phyloP scores from a whole-genome alignment of 2,113 vertebrate species.

The Bufo gargarizans region DNA sequence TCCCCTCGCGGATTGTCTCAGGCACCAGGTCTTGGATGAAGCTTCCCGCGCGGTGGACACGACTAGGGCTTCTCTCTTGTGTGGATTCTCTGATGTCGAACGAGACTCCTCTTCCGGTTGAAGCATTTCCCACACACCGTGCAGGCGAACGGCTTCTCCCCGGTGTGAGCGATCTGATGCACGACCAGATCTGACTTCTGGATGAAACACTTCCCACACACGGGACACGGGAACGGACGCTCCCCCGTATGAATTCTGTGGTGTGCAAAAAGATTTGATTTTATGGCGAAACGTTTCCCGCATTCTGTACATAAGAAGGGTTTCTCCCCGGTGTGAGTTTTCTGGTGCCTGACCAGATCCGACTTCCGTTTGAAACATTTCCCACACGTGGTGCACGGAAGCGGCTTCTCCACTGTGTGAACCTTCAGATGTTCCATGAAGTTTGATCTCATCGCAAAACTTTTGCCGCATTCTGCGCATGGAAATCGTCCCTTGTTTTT shows the following conservation, averaged over 20 bases:
- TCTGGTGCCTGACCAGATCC: neutral
- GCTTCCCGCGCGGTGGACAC: neutral
- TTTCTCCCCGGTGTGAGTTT: constrained; percentile 12
- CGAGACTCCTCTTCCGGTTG: neutral
- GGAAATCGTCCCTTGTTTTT: neutral
- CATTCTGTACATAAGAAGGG: neutral
- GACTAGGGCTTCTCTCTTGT: neutral
- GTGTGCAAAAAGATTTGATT: neutral
- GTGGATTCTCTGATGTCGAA: constrained; percentile 5
- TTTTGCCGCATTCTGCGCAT: neutral
- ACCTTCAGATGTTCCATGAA: constrained; percentile 7
- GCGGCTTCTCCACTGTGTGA: neutral
- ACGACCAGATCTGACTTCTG: constrained; percentile 6
- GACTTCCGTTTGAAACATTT: constrained; percentile 1
- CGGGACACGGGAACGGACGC: neutral
- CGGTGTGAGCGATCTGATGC: neutral
- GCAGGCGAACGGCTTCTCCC: neutral
- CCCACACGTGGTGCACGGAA: neutral
- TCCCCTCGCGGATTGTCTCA: neutral
- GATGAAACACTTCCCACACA: constrained; percentile 3
- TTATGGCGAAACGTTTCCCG: constrained; percentile 2
- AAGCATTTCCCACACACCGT: neutral
- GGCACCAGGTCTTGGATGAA: neutral
- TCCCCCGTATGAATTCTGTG: constrained; percentile 16
- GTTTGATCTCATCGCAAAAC: constrained; percentile 6